Evolutionary conservation across 1,140 invertebrate species (phyloP).

Genomic region (Drosophila fuyamai): DNA sequence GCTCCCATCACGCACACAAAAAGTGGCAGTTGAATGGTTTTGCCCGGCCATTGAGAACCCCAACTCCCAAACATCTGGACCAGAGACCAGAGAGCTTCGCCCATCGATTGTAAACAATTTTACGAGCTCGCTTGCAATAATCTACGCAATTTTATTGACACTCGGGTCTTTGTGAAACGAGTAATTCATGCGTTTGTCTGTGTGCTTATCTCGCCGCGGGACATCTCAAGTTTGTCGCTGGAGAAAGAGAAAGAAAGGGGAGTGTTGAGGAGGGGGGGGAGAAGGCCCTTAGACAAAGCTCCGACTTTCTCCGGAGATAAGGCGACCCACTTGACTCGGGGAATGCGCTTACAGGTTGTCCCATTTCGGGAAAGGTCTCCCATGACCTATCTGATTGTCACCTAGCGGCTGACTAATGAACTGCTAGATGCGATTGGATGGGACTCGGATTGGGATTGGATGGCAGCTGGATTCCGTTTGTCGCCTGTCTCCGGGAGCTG

Average conservation of each 20-base stretch:
- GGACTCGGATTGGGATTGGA: slow-evolving; percentile 16
- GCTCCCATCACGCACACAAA: slow-evolving; percentile 64
- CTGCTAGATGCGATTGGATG: slow-evolving; percentile 30
- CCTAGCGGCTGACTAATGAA: slow-evolving; percentile 81
- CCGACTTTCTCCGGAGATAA: slow-evolving; percentile 49
- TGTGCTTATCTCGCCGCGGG: slow-evolving; percentile 62
- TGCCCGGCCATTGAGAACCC: slow-evolving; percentile 32
- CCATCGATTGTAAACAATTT: slow-evolving; percentile 77
- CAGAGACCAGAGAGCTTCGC: background rate
- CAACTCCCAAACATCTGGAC: slow-evolving; percentile 2
- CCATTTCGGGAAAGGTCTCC: slow-evolving; percentile 44
- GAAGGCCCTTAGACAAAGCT: slow-evolving; percentile 18
- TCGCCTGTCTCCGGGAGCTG: slow-evolving; percentile 55
- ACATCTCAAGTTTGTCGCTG: slow-evolving; percentile 36
- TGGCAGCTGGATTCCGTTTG: slow-evolving; percentile 20
- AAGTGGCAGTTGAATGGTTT: slow-evolving; percentile 72
- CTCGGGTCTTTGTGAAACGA: slow-evolving; percentile 64
- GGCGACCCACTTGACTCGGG: slow-evolving; percentile 53
- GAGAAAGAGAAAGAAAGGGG: slow-evolving; percentile 1
- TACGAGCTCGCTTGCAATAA: slow-evolving; percentile 79
- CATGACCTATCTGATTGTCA: slow-evolving; percentile 73
- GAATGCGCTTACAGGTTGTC: slow-evolving; percentile 66
- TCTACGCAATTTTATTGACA: slow-evolving; percentile 83
- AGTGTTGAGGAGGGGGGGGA: no score
- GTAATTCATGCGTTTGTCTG: slow-evolving; percentile 67